phyloP scores from a whole-genome alignment of 2,888 invertebrate genomes.

The Beris chalybata region DNA sequence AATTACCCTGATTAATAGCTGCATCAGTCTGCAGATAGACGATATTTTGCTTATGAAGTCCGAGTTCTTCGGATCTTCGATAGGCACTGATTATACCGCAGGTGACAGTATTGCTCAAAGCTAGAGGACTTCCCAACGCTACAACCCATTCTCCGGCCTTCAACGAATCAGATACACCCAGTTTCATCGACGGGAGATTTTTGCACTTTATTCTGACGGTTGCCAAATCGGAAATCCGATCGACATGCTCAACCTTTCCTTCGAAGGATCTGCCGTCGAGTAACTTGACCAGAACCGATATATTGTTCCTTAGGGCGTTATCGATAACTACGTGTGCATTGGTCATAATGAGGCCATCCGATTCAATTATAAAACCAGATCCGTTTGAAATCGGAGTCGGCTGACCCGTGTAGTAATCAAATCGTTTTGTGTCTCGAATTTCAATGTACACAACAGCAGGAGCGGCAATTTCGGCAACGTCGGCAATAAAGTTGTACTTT shows the following conservation, averaged over 20 bases:
- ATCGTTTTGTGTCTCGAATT: slow-evolving; percentile 72
- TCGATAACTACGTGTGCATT: slow-evolving; percentile 93
- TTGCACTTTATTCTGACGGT: slow-evolving; percentile 77
- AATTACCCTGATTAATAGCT: slow-evolving; percentile 93
- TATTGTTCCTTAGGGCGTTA: slow-evolving; percentile 61
- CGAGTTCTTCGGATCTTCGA: slow-evolving; percentile 70
- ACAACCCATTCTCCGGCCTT: slow-evolving; percentile 93
- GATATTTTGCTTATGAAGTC: slow-evolving; percentile 71
- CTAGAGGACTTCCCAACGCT: slow-evolving; percentile 88
- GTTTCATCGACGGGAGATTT: slow-evolving; percentile 74
- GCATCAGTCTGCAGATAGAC: slow-evolving; percentile 95
- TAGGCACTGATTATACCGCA: slow-evolving; percentile 84
- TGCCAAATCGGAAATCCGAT: slow-evolving; percentile 83
- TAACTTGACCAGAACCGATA: slow-evolving; percentile 67
- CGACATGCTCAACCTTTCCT: slow-evolving; percentile 82
- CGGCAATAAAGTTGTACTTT: slow-evolving; percentile 85
- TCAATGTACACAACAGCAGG: slow-evolving; percentile 90
- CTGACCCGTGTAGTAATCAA: slow-evolving; percentile 70
- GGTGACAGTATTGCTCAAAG: slow-evolving; percentile 88
- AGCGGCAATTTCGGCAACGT: slow-evolving; percentile 83
- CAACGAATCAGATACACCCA: slow-evolving; percentile 76
- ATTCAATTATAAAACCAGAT: slow-evolving; percentile 88
- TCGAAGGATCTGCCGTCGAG: slow-evolving; percentile 71
- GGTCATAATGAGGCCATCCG: slow-evolving; percentile 86
- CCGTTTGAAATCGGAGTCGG: slow-evolving; percentile 78